Conservation (phyloP, 2,888 invertebrate species). For the Sialis fuliginosa region DNA sequence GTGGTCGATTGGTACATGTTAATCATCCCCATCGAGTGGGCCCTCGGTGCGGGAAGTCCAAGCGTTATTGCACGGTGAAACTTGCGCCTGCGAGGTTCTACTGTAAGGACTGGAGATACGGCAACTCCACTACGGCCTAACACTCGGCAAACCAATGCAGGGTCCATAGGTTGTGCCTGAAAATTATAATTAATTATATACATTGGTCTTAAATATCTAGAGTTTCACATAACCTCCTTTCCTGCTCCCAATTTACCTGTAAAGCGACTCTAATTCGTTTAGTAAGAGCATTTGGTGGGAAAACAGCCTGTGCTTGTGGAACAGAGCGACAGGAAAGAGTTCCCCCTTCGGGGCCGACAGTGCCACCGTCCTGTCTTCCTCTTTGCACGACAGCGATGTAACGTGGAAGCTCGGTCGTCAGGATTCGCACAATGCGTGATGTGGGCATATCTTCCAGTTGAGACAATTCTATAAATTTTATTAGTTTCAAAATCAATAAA, state of each 20-base stretch:
- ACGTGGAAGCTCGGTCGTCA: conserved; percentile 95
- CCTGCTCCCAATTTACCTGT: conserved; percentile 42
- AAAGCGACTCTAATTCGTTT: conserved; percentile 97
- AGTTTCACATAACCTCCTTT: no score
- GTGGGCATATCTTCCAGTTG: conserved; percentile 72
- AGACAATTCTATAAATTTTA: conserved; percentile 38
- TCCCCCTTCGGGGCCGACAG: conserved; percentile 94
- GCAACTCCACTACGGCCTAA: conserved; percentile 84
- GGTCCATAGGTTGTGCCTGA: conserved; percentile 80
- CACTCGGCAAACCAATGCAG: conserved; percentile 68
- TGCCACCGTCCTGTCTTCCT: conserved; percentile 89
- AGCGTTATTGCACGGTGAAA: conserved; percentile 98
- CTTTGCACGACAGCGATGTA: conserved; percentile 94
- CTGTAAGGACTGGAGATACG: conserved; percentile 94
- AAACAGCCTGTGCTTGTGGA: conserved; percentile 66
- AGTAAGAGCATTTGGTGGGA: conserved; percentile 93
- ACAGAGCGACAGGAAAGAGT: conserved; percentile 89
- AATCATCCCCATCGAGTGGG: conserved; percentile 49
- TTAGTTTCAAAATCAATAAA: neutral
- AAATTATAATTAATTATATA: conserved; percentile 7
- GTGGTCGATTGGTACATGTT: conserved; percentile 67
- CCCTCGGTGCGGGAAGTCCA: conserved; percentile 75
- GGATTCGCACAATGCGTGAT: conserved; percentile 78
- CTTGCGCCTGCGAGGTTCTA: conserved; percentile 92
- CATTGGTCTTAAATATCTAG: no score